These are phyloP conservation scores for Monopis laevigella DNA, from an alignment of 2,888 invertebrate species.

Conservation along the genomic window DNA sequence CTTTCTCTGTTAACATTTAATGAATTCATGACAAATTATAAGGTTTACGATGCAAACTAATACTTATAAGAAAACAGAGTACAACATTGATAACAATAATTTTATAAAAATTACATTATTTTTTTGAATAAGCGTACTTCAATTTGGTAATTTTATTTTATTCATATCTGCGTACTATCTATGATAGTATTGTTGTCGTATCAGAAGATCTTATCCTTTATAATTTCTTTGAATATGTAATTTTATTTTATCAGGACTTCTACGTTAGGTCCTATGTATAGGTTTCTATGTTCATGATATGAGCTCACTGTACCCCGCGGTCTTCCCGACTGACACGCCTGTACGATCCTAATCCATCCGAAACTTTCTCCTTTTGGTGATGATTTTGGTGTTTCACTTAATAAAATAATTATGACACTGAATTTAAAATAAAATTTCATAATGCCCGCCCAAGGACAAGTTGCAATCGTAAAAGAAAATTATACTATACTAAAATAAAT, in stretches of 20 bases:
- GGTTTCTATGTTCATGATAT: slow-evolving; percentile 10
- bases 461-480: slow-evolving; percentile 30
- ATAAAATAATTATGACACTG: slow-evolving; percentile 45
- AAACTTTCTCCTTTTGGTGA: no score
- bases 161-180: not conserved
- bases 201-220: not conserved
- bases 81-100: slow-evolving; percentile 2
- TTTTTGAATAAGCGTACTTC: slow-evolving; percentile 6
- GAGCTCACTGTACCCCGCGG: slow-evolving; percentile 1
- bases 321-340: no score
- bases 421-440: slow-evolving; percentile 34
- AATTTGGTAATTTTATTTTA: slow-evolving; percentile 6
- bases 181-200: not conserved
- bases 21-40: no score
- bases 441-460: slow-evolving; percentile 39
- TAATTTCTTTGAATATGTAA: not conserved
- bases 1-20: no score
- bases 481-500: slow-evolving; percentile 63
- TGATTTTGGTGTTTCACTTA: slow-evolving; percentile 8
- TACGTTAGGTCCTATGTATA: not conserved
- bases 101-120: slow-evolving; percentile 2
- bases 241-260: not conserved
- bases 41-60: no score
- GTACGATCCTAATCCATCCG: no score
- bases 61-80: not conserved